Percentiles rank a stretch among this genome's conserved stretches.
Evolutionary conservation across 2,113 vertebrate genomes (phyloP).

Genomic region (Athene cunicularia): DNA sequence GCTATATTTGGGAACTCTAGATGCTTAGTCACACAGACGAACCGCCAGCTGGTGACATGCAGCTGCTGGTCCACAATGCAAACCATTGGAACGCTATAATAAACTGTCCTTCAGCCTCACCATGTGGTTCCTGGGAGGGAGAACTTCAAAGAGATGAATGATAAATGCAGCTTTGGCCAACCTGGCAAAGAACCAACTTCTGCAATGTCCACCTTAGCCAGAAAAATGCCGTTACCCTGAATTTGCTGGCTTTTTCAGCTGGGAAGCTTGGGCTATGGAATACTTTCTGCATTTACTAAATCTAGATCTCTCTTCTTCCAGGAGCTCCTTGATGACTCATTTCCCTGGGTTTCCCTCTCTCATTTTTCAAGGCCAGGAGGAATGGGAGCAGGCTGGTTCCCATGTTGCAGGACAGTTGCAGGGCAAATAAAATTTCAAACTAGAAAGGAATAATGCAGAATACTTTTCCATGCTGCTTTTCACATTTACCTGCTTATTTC

Average conservation of each 20-base stretch:
- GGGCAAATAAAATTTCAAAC: not conserved
- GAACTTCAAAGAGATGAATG: not conserved
- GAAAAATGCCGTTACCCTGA: rapidly evolving
- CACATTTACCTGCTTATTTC: not conserved
- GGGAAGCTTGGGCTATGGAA: not conserved
- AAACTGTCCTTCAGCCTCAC: constrained; percentile 46
- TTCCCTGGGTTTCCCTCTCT: constrained; percentile 35
- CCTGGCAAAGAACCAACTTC: not conserved
- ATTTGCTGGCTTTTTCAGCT: not conserved
- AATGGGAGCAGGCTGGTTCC: not conserved
- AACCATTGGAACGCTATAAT: not conserved
- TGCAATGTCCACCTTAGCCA: not conserved
- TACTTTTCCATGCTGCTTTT: not conserved
- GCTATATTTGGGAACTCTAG: constrained; percentile 53
- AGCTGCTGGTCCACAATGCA: constrained; percentile 48
- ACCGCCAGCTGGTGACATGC: constrained; percentile 35
- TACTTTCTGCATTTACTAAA: not conserved
- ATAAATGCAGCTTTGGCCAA: not conserved
- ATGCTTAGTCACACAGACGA: constrained; percentile 59
- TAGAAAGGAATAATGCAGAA: not conserved
- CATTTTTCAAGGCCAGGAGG: not conserved
- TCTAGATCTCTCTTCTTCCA: not conserved
- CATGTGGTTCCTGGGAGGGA: not conserved
- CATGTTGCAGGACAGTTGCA: not conserved
- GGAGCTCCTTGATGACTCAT: constrained; percentile 35